phyloP scores from a whole-genome alignment of 2,888 invertebrate genomes.

The Agrotis clavis region DNA sequence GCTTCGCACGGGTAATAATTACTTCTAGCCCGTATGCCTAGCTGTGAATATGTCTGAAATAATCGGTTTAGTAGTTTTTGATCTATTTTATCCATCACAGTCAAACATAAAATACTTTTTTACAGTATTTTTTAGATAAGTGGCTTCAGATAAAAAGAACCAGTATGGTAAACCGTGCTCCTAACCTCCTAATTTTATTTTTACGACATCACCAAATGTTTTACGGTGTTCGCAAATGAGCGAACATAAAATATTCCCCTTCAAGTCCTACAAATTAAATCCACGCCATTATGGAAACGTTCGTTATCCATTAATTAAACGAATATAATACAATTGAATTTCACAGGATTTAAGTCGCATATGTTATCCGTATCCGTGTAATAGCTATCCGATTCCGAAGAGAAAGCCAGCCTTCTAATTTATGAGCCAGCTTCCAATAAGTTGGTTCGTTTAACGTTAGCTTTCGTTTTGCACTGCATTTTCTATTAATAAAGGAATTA shows the following conservation, averaged over 20 bases:
- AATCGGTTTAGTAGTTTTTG: no score
- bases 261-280: constrained; percentile 51
- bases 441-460: constrained; percentile 54
- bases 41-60: no score
- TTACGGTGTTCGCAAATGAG: constrained; percentile 7
- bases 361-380: constrained; percentile 63
- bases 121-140: no score
- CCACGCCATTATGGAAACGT: constrained; percentile 53
- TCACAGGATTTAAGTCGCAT: constrained; percentile 66
- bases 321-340: constrained; percentile 73
- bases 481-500: constrained; percentile 61
- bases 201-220: constrained; percentile 4
- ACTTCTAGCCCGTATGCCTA: no score
- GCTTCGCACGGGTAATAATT: no score
- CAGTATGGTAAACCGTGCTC: background rate
- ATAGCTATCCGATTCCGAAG: constrained; percentile 60
- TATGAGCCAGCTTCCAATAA: constrained; percentile 58
- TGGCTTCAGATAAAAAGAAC: background rate
- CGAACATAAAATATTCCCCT: constrained; percentile 1
- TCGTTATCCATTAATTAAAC: constrained; percentile 71
- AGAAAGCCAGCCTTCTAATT: constrained; percentile 56
- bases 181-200: background rate
- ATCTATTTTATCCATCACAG: no score
- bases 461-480: constrained; percentile 60
- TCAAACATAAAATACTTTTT: no score